A percentile compares a stretch with the other conserved stretches of the same genome.
These are phyloP conservation scores for Drosophila burlai DNA, from an alignment of 1,140 invertebrate genomes.

Conservation along the genomic window DNA sequence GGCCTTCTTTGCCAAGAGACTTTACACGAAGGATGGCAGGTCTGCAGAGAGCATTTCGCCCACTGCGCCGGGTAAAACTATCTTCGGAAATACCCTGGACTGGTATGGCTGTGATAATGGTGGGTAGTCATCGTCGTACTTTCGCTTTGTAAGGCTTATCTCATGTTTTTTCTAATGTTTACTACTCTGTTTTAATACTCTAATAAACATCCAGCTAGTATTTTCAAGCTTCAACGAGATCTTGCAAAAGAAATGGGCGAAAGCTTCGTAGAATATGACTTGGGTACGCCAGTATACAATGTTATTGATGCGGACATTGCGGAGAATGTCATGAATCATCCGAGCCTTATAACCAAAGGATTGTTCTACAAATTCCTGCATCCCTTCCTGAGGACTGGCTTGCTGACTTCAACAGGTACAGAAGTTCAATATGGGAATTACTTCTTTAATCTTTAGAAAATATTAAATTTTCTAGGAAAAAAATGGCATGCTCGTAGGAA, in stretches of 20 bases:
- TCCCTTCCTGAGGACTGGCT: constrained; percentile 88
- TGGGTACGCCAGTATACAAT: constrained; percentile 52
- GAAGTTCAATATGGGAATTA: background rate
- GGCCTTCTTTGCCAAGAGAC: constrained; percentile 51
- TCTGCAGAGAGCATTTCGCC: constrained; percentile 51
- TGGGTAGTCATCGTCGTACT: constrained; percentile 7
- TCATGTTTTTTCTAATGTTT: background rate
- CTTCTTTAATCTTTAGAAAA: background rate
- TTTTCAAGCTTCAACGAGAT: constrained; percentile 35
- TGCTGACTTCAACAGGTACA: constrained; percentile 88
- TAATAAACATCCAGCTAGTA: constrained; percentile 25
- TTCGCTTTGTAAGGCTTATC: background rate
- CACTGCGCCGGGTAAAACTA: constrained; percentile 39
- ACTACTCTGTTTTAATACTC: background rate
- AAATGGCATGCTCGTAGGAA: constrained; percentile 93
- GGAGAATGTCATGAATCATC: constrained; percentile 62
- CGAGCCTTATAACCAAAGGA: constrained; percentile 64
- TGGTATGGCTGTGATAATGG: constrained; percentile 54
- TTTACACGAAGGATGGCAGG: constrained; percentile 44
- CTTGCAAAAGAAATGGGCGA: constrained; percentile 26
- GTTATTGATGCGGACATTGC: constrained; percentile 65
- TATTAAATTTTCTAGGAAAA: constrained; percentile 44
- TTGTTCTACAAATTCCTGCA: constrained; percentile 86
- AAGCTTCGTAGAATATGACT: constrained; percentile 59
- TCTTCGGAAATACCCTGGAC: constrained; percentile 56